These are phyloP conservation scores for Cotesia typhae DNA, from an alignment of 1,140 invertebrate species.

Conservation along the genomic window DNA sequence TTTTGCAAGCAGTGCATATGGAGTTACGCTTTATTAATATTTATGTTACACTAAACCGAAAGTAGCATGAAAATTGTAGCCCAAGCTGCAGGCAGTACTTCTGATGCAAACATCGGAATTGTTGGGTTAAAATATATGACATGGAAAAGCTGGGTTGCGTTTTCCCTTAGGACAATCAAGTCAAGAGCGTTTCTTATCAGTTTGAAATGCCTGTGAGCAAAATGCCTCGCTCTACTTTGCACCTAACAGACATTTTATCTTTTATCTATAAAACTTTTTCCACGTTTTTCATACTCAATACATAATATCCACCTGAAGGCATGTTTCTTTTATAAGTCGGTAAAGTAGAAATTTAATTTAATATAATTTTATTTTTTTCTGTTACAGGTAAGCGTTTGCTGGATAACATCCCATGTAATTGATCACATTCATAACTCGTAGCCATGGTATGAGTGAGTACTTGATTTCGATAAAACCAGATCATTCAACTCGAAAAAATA, in stretches of 20 bases:
- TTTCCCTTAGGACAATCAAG: slow-evolving; percentile 25
- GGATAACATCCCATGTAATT: too few relatives aligned
- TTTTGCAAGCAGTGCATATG: too few relatives aligned
- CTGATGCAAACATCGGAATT: too few relatives aligned
- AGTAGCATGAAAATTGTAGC: too few relatives aligned
- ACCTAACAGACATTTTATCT: slow-evolving; percentile 40
- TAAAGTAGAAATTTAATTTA: not conserved
- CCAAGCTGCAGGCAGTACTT: too few relatives aligned
- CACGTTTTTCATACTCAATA: slow-evolving; percentile 21
- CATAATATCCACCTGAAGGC: slow-evolving; percentile 13
- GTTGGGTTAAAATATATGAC: too few relatives aligned
- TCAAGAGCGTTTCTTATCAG: slow-evolving; percentile 33
- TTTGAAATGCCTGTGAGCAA: slow-evolving; percentile 28
- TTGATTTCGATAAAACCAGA: too few relatives aligned
- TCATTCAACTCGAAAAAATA: too few relatives aligned
- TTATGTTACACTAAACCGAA: too few relatives aligned
- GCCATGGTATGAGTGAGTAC: too few relatives aligned
- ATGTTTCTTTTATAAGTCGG: not conserved
- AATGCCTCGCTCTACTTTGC: slow-evolving; percentile 39
- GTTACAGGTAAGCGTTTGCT: slow-evolving; percentile 35
- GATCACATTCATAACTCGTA: too few relatives aligned
- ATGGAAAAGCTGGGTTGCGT: not conserved
- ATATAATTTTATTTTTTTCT: slow-evolving; percentile 28
- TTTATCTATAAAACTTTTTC: slow-evolving; percentile 33
- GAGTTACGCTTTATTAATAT: too few relatives aligned